Base-by-base conservation (phyloP, 2,888 invertebrate genomes). In the Leptinotarsa juncta region DNA sequence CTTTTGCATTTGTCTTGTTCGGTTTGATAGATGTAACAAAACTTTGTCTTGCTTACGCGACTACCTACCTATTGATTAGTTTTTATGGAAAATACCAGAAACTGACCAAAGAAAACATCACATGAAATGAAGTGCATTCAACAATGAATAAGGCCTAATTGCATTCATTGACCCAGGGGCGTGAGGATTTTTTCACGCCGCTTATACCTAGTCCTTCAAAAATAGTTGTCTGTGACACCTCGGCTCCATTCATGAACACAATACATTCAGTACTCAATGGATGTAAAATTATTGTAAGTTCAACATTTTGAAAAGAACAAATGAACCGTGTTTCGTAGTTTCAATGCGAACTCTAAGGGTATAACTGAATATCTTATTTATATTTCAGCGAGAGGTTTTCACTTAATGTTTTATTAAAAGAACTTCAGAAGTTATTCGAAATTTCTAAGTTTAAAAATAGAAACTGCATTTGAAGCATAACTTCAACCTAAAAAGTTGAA, bases 91-190 rank as follows among this genome's bases (percentile, higher is more conserved):
- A 69, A 75, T 48, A 53, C 4, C 16, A 69, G 51, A 67, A 66
- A 69, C 42, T 70, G 26, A 26, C 49, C n/a, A 68, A 66, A 68
- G 74, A 15, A 60, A 67, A 23, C 67, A 32, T 69, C 51, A 57
- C 55, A 42, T 48, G 57, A 69, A 69, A 7, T 57, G 55, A 73
- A 75, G 74, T 74, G 75, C 75, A 77, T 70, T 55, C 51, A 51
- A 60, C 71, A 72, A 76, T 86, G 86, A 87, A 87, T 87, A 84
- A 84, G 77, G 77, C 83, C 83, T 87, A 87, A 87, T 87, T 87
- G 87, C 86, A 86, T 87, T 86, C 86, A 87, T 86, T 87, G 86
- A 87, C 81, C 80, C 74, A 84, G 85, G 85, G 87, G 87, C 87
- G 87, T 87, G 87, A 87, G 85, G 81, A 76, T 72, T 74, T 71